A percentile compares a stretch with the other conserved stretches of the same genome.
phyloP scores from a whole-genome alignment of 2,113 vertebrate species.

The Rhynchomys soricoides region DNA sequence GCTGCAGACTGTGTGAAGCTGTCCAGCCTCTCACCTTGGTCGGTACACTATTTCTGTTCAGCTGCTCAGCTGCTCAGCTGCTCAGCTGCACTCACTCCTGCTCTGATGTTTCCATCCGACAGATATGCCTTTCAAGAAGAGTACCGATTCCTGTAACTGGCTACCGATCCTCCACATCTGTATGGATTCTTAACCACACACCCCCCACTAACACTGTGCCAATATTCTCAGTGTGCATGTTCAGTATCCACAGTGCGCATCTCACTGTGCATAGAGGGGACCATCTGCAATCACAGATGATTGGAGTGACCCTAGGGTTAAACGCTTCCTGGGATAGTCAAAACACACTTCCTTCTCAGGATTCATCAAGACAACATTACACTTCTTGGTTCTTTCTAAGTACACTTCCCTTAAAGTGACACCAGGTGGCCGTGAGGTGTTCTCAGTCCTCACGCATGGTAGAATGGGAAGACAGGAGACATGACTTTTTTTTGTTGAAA shows the following conservation, averaged over 20 bases:
- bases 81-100: background rate
- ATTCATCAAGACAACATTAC: background rate
- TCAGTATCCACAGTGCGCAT: too few species aligned
- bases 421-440: background rate
- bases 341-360: background rate
- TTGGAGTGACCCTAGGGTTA: background rate
- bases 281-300: background rate
- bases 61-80: background rate
- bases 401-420: slow-evolving; percentile 19
- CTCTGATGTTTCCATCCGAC: background rate
- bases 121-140: background rate
- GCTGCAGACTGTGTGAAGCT: background rate
- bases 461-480: background rate
- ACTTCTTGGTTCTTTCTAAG: background rate
- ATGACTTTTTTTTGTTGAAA: background rate
- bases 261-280: background rate
- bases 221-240: background rate
- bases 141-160: background rate
- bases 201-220: background rate
- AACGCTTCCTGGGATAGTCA: background rate
- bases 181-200: background rate
- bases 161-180: background rate
- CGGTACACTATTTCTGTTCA: background rate
- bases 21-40: background rate
- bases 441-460: background rate